Percentiles rank a stretch among this genome's conserved stretches.
Evolutionary conservation across 2,113 vertebrate genomes (phyloP).

Genomic region (Burhinus bistriatus): DNA sequence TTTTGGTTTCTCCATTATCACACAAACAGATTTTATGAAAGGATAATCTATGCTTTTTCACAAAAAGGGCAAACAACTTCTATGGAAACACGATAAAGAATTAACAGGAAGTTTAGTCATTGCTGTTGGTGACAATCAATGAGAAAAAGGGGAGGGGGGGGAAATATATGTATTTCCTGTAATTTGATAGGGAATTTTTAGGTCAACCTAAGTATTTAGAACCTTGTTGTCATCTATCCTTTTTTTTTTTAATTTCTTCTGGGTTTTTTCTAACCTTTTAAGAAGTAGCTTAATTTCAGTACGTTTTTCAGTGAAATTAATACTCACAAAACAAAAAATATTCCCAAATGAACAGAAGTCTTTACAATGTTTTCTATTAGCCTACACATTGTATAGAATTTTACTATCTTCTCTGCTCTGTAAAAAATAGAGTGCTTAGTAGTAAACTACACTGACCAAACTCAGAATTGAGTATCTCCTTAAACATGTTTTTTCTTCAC

Average conservation of each 20-base stretch:
- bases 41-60: not conserved
- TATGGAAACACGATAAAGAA: not conserved
- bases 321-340: not conserved
- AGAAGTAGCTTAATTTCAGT: not conserved
- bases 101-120: not conserved
- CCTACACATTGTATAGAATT: not conserved
- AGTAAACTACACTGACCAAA: not conserved
- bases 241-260: not conserved
- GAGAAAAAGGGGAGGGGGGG: accelerated
- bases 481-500: not conserved
- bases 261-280: not conserved
- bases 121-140: not conserved
- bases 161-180: not conserved
- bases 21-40: not conserved
- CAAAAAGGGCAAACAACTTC: not conserved
- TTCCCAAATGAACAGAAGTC: not conserved
- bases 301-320: not conserved
- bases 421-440: not conserved
- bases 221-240: not conserved
- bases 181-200: not conserved
- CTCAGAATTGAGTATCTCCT: not conserved
- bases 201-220: not conserved
- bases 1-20: not conserved
- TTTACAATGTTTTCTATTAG: not conserved
- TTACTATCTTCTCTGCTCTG: not conserved